A percentile compares a stretch with the other conserved stretches of the same genome.
Conservation (phyloP, 1,140 invertebrate genomes). For the Pantala flavescens region DNA sequence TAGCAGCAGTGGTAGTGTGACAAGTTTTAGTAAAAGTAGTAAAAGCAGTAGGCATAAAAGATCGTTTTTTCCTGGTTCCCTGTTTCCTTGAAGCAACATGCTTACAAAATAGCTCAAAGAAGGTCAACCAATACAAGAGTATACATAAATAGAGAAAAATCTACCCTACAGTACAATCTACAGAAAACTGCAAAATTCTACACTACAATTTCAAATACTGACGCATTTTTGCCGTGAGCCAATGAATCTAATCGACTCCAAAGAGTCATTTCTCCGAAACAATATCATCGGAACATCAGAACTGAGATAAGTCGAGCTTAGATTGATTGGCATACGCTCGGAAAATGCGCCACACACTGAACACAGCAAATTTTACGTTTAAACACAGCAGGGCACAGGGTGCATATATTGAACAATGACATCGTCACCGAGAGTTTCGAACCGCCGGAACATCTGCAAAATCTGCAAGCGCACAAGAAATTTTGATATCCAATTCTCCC, state of each 20-base stretch:
- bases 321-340: neutral
- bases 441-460: too few relatives aligned
- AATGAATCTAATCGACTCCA: neutral
- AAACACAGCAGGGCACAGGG: neutral
- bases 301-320: neutral
- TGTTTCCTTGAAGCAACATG: constrained; percentile 9
- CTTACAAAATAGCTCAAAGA: constrained; percentile 10
- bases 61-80: constrained; percentile 7
- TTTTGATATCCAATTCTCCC: neutral
- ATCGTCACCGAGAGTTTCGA: neutral
- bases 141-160: constrained; percentile 11
- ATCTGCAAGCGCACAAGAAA: neutral
- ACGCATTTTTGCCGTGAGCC: neutral
- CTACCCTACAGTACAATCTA: constrained; percentile 5
- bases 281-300: neutral
- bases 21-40: neutral
- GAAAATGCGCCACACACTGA: neutral
- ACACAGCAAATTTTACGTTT: neutral
- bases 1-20: constrained; percentile 7
- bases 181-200: neutral
- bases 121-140: constrained; percentile 5
- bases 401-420: neutral
- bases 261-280: neutral
- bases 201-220: neutral
- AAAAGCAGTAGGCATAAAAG: neutral